Base-by-base conservation (phyloP, 2,113 vertebrate species). In the Mastomys coucha region DNA sequence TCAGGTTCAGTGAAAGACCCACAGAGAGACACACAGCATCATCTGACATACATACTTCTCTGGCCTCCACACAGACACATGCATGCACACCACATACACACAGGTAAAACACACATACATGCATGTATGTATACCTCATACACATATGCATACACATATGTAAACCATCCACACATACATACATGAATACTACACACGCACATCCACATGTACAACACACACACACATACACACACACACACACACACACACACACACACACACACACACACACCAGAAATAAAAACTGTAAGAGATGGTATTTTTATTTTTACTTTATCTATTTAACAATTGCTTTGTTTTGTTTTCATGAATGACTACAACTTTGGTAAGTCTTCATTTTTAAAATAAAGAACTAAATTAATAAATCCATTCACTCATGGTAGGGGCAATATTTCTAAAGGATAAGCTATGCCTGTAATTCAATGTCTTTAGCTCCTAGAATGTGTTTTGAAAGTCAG, bases 381-480 rank as follows among this genome's bases (percentile, higher is more conserved):
- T 90, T 77, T 75, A 24, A 88, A 78, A 56, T 92, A 70, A 88
- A 84, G 12, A 85, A 39, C 45, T 91, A 80, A 86, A 56, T 89
- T 42, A 72, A 78, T 90, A 78, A 81, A 89, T 26, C 24, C 58
- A 88, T 3, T 84, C 89, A 60, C 72, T 39, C n/a, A 11, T 80
- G 31, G 53, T 92, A 88, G 26, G 31, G 22, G 10, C 1, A 7
- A 60, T 78, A 84, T 86, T 82, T 95, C 87, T 89, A 84, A 92
- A 89, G 91, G 26, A 94, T 9, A 93, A 86, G 80, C 24, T 36
- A 3, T 49, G 36, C 67, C 70, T 67, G 53, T 77, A 33, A 89
- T 33, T 13, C 36, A 88, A 77, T 39, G 26, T 72, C 73, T 96
- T 94, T 88, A 60, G 63, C 45, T 82, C 89, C 24, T 45, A 93